phyloP scores from a whole-genome alignment of 1,140 invertebrate species.

The Papilio xuthus region DNA sequence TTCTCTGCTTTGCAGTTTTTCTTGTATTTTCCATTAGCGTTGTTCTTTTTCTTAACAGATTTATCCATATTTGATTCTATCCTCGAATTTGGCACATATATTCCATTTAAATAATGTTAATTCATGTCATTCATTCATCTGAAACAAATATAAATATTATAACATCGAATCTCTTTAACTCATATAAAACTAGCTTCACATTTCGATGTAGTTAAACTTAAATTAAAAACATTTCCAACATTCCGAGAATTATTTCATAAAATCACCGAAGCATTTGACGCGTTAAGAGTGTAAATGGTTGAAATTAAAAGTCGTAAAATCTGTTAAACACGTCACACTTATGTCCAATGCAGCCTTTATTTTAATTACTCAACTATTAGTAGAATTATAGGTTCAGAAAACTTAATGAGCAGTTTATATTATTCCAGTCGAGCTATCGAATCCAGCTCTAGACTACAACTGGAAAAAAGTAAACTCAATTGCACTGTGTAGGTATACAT shows the following conservation, averaged over 20 bases:
- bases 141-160: conserved; percentile 26
- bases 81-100: conserved; percentile 40
- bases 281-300: neutral
- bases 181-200: conserved; percentile 9
- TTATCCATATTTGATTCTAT: conserved; percentile 72
- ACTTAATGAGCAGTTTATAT: too few relatives aligned
- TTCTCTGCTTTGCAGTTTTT: conserved; percentile 72
- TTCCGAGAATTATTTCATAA: neutral
- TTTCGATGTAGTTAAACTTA: neutral
- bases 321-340: neutral
- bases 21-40: conserved; percentile 72
- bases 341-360: neutral
- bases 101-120: conserved; percentile 34
- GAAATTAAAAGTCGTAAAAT: neutral
- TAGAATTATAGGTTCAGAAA: neutral
- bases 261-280: neutral
- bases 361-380: neutral
- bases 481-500: too few relatives aligned
- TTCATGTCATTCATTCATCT: conserved; percentile 23
- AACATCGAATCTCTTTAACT: neutral
- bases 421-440: too few relatives aligned
- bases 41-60: conserved; percentile 72
- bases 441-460: too few relatives aligned
- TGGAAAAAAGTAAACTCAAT: too few relatives aligned
- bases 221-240: neutral